These are phyloP conservation scores for Hyperopisus bebe DNA, from an alignment of 2,113 vertebrate genomes.

Conservation along the genomic window DNA sequence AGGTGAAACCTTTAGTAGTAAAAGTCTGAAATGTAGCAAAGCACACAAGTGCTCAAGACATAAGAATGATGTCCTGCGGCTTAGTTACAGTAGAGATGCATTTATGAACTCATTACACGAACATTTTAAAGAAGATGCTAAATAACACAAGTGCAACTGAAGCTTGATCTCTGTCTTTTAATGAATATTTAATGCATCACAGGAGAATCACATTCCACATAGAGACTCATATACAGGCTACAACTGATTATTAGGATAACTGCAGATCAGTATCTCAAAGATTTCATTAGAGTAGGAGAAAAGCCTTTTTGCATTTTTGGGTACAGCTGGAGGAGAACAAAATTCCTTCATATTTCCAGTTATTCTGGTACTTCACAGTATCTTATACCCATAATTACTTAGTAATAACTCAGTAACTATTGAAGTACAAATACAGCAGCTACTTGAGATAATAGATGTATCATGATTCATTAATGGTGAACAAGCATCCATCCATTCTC, in stretches of 20 bases:
- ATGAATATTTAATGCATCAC: background rate
- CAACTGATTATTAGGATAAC: background rate
- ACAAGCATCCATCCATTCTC: background rate
- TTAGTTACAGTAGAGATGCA: background rate
- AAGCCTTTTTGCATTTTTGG: background rate
- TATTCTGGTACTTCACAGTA: background rate
- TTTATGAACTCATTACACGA: background rate
- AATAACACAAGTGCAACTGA: background rate
- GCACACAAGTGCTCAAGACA: background rate
- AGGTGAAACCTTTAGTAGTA: background rate
- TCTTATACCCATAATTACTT: background rate
- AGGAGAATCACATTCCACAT: background rate
- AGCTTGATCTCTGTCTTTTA: background rate
- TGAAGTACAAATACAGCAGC: background rate
- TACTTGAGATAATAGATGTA: background rate
- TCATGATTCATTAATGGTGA: background rate
- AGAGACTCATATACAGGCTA: background rate
- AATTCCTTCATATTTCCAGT: background rate
- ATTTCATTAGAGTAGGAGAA: background rate
- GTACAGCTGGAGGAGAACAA: background rate
- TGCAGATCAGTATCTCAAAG: background rate
- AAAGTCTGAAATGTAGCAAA: background rate
- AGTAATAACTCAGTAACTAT: background rate
- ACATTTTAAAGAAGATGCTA: background rate
- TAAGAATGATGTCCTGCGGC: background rate